Evolutionary conservation across 2,113 vertebrate genomes (phyloP), one percentile per base, ranked within the genome.

Genomic region (Silurus glanis): DNA sequence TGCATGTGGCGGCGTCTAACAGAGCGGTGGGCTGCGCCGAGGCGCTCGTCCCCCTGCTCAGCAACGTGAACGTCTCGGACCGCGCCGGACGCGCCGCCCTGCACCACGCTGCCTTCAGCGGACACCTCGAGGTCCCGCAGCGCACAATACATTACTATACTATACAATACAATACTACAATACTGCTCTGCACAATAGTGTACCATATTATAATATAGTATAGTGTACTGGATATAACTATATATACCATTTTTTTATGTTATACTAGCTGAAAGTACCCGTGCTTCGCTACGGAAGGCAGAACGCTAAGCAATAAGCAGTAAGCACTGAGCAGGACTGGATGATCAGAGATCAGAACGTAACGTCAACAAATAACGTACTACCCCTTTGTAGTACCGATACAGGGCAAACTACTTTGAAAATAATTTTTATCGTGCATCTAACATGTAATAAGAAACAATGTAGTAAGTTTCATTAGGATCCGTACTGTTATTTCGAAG

Each of bases 41-140:
- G 94, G 98, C 97, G 80, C 94, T 99, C 82, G 97, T 98, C 47
- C 98, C 98, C 74, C 95, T 97, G 90, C 95, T 99, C 14, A 99
- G 98, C 92, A 99, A 99, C 83, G 97, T 99, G 80, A 99, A 99
- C 53, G 97, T 99, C 67, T 99, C 97, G 0, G 98, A 99, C 88
- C 92, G 98, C 85, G 97, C 98, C 1, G 98, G 98, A 82, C 97
- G 98, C 84, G 99, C 98, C 0, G 97, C 98, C 0, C 92, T 99
- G 89, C 98, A 99, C 91, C 98, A 99, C 87, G 97, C 98, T 83
- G 97, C 98, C 91, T 99, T 99, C 96, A 99, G 97, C 59, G 98
- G 98, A 37, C 98, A 99, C 2, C 94, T 95, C 71, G 98, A 99
- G 97, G 98, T 99, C 91, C 69, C 90, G 13, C 3, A 2, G n/a